A percentile compares a stretch with the other conserved stretches of the same genome.
These are phyloP conservation scores for Chrysolina haemoptera DNA, from an alignment of 2,888 invertebrate species.

Conservation along the genomic window DNA sequence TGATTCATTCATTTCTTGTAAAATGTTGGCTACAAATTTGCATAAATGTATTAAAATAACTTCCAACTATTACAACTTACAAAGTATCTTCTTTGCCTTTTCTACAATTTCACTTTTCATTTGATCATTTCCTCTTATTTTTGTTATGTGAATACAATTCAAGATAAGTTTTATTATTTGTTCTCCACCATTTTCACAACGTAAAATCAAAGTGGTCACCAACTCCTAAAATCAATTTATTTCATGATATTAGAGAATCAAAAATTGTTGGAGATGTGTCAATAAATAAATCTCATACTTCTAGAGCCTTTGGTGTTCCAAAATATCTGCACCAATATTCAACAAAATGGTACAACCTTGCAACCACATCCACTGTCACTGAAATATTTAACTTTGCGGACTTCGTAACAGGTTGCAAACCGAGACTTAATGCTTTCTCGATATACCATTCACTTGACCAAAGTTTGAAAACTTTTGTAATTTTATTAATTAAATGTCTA, in stretches of 20 bases:
- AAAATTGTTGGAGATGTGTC: too few relatives aligned
- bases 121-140: conserved; percentile 54
- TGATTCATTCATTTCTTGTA: conserved; percentile 76
- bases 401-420: too few relatives aligned
- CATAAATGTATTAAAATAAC: not conserved
- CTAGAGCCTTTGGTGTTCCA: conserved; percentile 67
- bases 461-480: too few relatives aligned
- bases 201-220: conserved; percentile 75
- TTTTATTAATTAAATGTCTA: too few relatives aligned
- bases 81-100: conserved; percentile 63
- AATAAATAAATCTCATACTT: conserved; percentile 54
- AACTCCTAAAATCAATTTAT: conserved; percentile 70
- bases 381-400: conserved; percentile 63
- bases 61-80: conserved; percentile 53
- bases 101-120: conserved; percentile 60
- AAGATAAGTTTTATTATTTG: conserved; percentile 75
- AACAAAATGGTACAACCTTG: conserved; percentile 72
- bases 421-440: too few relatives aligned
- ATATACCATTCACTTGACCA: too few relatives aligned
- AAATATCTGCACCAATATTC: conserved; percentile 75
- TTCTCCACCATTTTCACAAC: conserved; percentile 75
- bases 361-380: conserved; percentile 74
- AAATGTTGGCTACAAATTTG: conserved; percentile 69
- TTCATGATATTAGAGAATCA: too few relatives aligned
- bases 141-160: conserved; percentile 68